A percentile compares a stretch with the other conserved stretches of the same genome.
Evolutionary conservation across 2,888 invertebrate genomes (phyloP).

Genomic region (Drosophila cognata): DNA sequence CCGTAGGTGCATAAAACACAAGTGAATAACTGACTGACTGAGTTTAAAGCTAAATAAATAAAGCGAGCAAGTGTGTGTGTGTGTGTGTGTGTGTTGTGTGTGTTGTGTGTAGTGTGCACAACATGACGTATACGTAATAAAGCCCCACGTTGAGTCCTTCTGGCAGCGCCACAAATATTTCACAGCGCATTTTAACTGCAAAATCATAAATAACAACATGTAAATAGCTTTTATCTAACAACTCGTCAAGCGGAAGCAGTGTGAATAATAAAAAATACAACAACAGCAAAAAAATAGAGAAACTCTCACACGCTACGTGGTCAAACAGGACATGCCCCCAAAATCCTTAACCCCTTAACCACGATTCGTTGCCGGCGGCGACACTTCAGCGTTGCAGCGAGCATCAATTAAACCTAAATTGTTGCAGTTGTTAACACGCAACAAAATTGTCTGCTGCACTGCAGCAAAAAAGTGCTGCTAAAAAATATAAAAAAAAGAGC

Average conservation of each 20-base stretch:
- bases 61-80: slow-evolving; percentile 18
- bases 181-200: slow-evolving; percentile 77
- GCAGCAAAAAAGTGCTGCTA: slow-evolving; percentile 50
- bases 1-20: slow-evolving; percentile 37
- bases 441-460: slow-evolving; percentile 79
- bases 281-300: slow-evolving; percentile 7
- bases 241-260: slow-evolving; percentile 76
- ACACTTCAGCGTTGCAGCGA: slow-evolving; percentile 74
- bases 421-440: slow-evolving; percentile 81
- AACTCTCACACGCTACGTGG: slow-evolving; percentile 46
- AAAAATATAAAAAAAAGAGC: slow-evolving; percentile 40
- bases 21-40: slow-evolving; percentile 17
- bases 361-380: slow-evolving; percentile 52
- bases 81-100: background rate
- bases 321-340: slow-evolving; percentile 61
- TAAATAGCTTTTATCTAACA: slow-evolving; percentile 81
- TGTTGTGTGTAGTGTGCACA: slow-evolving; percentile 37
- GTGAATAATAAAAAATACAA: slow-evolving; percentile 1
- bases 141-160: slow-evolving; percentile 39
- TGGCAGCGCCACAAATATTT: slow-evolving; percentile 55
- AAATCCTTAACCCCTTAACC: slow-evolving; percentile 45
- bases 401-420: slow-evolving; percentile 81
- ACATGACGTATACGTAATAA: slow-evolving; percentile 65
- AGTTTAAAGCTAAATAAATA: slow-evolving; percentile 56
- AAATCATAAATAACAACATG: slow-evolving; percentile 81